These are phyloP conservation scores for Acronicta aceris DNA, from an alignment of 2,888 invertebrate species.

Conservation along the genomic window DNA sequence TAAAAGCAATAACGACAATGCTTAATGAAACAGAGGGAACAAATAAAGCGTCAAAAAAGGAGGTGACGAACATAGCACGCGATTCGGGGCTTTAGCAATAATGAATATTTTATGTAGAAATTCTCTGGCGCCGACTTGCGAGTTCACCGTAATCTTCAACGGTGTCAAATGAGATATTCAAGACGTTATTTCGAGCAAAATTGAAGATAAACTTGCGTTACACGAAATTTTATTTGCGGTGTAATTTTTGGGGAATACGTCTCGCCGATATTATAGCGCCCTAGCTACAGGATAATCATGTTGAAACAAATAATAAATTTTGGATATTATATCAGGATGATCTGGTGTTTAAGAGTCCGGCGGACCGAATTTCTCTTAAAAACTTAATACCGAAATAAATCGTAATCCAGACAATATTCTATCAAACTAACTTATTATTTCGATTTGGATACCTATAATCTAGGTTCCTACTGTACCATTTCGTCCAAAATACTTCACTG, in stretches of 20 bases:
- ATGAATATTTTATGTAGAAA: constrained; percentile 80
- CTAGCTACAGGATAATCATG: constrained; percentile 41
- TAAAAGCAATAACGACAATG: constrained; percentile 63
- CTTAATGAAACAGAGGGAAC: constrained; percentile 62
- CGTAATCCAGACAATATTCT: too few species aligned
- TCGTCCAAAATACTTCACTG: too few species aligned
- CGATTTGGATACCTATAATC: too few species aligned
- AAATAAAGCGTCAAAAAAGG: constrained; percentile 62
- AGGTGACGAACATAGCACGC: constrained; percentile 63
- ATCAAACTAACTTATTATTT: too few species aligned
- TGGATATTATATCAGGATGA: constrained; percentile 29
- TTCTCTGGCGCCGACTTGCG: constrained; percentile 55
- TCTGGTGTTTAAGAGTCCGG: constrained; percentile 12
- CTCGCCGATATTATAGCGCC: constrained; percentile 36
- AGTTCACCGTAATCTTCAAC: constrained; percentile 65
- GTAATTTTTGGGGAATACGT: constrained; percentile 50
- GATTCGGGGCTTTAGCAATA: constrained; percentile 63
- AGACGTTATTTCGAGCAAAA: constrained; percentile 68
- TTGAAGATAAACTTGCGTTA: constrained; percentile 66
- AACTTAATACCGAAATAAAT: too few species aligned
- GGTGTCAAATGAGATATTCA: constrained; percentile 75
- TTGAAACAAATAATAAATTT: constrained; percentile 45
- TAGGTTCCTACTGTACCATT: too few species aligned
- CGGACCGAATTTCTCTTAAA: too few species aligned
- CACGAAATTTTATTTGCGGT: constrained; percentile 54